Percentiles rank a stretch among this genome's conserved stretches.
Evolutionary conservation across 2,113 vertebrate genomes (phyloP).

Genomic region (Lynx canadensis): DNA sequence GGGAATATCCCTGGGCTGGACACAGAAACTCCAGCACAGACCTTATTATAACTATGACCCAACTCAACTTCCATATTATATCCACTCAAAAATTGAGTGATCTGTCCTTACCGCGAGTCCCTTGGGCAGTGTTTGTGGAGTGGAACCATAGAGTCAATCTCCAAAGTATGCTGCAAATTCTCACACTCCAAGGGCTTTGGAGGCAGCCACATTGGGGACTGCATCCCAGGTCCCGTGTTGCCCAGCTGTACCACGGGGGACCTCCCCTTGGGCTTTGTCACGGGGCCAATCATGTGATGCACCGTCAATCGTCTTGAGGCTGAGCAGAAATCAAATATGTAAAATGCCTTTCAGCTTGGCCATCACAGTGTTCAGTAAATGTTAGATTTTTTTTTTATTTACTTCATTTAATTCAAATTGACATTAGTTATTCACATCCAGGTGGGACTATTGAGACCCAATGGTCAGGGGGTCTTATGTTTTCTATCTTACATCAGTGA

Average conservation of each 20-base stretch:
- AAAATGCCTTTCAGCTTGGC: neutral
- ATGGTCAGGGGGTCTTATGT: neutral
- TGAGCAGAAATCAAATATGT: neutral
- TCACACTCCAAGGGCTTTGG: neutral
- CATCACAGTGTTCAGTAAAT: no score
- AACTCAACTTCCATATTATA: neutral
- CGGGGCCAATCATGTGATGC: rapidly evolving
- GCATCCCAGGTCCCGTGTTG: neutral
- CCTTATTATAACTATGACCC: neutral
- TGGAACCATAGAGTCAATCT: neutral
- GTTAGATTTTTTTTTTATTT: neutral
- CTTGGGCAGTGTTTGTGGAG: neutral
- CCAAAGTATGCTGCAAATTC: no score
- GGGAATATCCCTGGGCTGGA: neutral
- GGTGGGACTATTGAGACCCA: neutral
- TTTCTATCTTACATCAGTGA: neutral
- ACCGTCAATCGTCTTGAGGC: neutral
- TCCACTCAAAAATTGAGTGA: neutral
- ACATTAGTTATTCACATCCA: neutral
- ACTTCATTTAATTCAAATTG: neutral
- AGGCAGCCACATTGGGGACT: neutral
- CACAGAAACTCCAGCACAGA: neutral
- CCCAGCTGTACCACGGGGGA: neutral
- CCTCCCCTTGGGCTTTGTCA: neutral
- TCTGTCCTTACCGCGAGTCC: neutral